These are phyloP conservation scores for Sciurus niger DNA, from an alignment of 2,113 vertebrate species.

Conservation along the genomic window DNA sequence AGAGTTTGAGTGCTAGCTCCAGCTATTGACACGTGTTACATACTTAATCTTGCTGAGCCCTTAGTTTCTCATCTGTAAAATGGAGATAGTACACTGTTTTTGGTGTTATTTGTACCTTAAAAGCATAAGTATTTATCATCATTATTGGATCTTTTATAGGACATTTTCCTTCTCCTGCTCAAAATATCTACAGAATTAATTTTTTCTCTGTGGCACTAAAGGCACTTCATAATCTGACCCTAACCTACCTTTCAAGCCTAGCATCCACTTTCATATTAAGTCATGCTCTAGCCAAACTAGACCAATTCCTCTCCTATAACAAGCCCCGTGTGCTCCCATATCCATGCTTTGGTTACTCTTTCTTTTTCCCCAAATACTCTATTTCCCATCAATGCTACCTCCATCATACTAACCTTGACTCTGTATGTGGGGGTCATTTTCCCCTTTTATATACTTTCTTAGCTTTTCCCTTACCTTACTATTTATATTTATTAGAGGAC, in stretches of 20 bases:
- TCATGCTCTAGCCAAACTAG: neutral
- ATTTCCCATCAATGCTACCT: neutral
- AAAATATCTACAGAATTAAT: neutral
- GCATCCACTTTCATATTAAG: neutral
- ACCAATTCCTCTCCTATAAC: neutral
- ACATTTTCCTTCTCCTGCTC: slow-evolving; percentile 24
- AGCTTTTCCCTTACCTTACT: neutral
- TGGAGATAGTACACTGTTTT: neutral
- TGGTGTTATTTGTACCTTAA: neutral
- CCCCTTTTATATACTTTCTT: neutral
- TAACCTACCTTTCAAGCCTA: neutral
- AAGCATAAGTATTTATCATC: neutral
- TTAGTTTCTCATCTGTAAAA: neutral
- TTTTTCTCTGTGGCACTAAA: neutral
- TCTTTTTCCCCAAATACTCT: neutral
- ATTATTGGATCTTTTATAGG: neutral
- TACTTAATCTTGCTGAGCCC: neutral
- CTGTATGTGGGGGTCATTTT: neutral
- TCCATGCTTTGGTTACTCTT: neutral
- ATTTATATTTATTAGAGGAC: neutral
- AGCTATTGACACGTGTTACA: neutral
- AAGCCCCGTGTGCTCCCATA: neutral
- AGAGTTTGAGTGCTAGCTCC: neutral
- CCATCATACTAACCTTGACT: neutral
- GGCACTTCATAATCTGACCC: neutral